Base-by-base conservation (phyloP, 1,140 invertebrate genomes). In the Calosoma granatense region DNA sequence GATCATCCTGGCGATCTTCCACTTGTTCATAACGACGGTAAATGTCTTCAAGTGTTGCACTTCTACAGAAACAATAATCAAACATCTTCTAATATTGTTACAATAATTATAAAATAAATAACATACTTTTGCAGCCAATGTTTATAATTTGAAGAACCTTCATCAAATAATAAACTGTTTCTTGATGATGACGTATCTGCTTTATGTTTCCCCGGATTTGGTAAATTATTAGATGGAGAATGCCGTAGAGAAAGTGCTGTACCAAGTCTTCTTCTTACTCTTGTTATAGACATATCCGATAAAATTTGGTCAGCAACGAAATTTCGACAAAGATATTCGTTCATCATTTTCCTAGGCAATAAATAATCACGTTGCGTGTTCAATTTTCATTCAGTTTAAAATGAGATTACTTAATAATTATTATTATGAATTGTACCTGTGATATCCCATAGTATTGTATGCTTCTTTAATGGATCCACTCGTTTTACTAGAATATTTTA, bases 291-390 rank as follows among this genome's bases (percentile, higher is more conserved):
- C 63, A 85, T 78, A 61, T 82, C 78, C 21, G 77, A 74, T 19
- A 85, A 71, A 59, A 87, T 85, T 73, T 85, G 78, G 60, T 83
- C 81, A 0, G 84, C 83, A 4, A 87, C 65, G 64, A 81, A 87
- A 64, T 77, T 84, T 21, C 82, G 77, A 61, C 84, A 86, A 15
- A 84, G 72, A 70, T 84, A 86, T 64, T 87, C 83, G 63, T 85
- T 85, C 81, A 87, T 86, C 73, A 78, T 81, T 67, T 78, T 78
- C 63, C 83, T 86, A 59, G 26, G 60, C 65, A 56, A 64, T 12
- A 47, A 26, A 20, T 19, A 11, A 22, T 15, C 19, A 22, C 12
- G 21, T 58, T 26, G 20, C 14, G 1, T 23, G 20, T 51, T 53
- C 20, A 59, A 26, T 9, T 36, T 36, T 36, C 26, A 36, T n/a